Evolutionary conservation across 2,888 invertebrate genomes (phyloP).

Genomic region (Cephus runcator): DNA sequence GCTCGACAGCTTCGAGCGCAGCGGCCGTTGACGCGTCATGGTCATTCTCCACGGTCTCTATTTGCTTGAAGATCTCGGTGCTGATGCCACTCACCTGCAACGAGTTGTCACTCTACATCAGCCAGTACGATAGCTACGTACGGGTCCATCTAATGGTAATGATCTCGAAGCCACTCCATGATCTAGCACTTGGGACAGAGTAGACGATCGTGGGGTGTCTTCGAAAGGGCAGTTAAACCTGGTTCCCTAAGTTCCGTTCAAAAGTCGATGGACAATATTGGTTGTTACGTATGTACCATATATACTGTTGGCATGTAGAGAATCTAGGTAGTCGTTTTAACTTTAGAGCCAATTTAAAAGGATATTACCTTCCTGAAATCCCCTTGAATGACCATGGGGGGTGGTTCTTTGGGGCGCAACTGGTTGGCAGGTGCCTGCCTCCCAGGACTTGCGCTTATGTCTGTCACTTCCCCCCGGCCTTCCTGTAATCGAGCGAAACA

Average conservation of each 20-base stretch:
- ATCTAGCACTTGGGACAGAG: neutral
- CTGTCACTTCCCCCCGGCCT: constrained; percentile 91
- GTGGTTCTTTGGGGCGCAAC: constrained; percentile 73
- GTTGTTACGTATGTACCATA: neutral
- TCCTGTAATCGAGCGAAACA: constrained; percentile 70
- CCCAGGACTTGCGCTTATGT: constrained; percentile 89
- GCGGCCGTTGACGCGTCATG: constrained; percentile 93
- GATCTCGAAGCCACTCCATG: neutral
- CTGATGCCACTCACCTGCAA: constrained; percentile 93
- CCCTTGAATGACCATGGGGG: constrained; percentile 87
- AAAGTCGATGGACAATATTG: neutral
- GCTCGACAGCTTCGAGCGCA: constrained; percentile 91
- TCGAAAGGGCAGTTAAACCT: neutral
- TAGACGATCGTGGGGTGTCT: neutral
- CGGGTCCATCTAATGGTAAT: neutral
- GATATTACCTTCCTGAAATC: constrained; percentile 86
- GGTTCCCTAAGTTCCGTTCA: neutral
- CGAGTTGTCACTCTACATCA: constrained; percentile 40
- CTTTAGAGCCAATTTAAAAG: neutral
- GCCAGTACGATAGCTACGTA: neutral
- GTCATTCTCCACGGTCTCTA: constrained; percentile 96
- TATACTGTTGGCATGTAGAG: neutral
- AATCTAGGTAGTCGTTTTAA: neutral
- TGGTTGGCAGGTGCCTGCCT: constrained; percentile 76
- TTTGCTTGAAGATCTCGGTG: constrained; percentile 96